Conservation (phyloP, 1,140 invertebrate genomes). For the Schlechtendalia chinensis region DNA sequence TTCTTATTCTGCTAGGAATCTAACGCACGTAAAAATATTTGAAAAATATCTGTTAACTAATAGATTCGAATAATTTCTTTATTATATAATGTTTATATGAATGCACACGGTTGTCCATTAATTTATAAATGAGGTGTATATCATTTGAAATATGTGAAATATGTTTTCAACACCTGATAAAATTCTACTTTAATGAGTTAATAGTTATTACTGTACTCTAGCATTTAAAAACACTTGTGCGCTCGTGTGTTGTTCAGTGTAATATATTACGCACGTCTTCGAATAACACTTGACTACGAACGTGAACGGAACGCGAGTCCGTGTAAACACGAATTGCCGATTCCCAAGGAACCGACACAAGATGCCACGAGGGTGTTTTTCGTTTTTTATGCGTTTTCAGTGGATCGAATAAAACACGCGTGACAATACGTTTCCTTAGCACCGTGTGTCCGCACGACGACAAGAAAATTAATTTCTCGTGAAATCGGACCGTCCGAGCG, state of each 20-base stretch:
- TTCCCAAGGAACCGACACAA: neutral
- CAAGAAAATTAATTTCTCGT: neutral
- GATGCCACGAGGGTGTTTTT: neutral
- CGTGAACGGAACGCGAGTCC: neutral
- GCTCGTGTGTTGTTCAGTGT: neutral
- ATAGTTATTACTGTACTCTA: neutral
- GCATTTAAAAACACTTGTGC: neutral
- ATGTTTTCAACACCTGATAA: constrained; percentile 10
- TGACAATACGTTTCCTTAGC: neutral
- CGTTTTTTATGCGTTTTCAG: no score
- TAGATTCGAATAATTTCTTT: no score
- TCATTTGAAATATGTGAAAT: neutral
- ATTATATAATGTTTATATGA: neutral
- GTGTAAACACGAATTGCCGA: neutral
- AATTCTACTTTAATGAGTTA: neutral
- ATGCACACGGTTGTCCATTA: neutral
- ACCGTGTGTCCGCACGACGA: neutral
- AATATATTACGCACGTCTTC: neutral
- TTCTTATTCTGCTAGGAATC: no score
- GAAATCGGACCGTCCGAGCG: neutral
- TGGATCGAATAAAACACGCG: no score
- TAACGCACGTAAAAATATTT: no score
- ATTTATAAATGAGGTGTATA: neutral
- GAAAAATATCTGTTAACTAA: no score
- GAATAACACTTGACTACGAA: neutral